Evolutionary conservation across 2,113 vertebrate genomes (phyloP), one percentile per base, ranked within the genome.

Genomic region (Jacana jacana): DNA sequence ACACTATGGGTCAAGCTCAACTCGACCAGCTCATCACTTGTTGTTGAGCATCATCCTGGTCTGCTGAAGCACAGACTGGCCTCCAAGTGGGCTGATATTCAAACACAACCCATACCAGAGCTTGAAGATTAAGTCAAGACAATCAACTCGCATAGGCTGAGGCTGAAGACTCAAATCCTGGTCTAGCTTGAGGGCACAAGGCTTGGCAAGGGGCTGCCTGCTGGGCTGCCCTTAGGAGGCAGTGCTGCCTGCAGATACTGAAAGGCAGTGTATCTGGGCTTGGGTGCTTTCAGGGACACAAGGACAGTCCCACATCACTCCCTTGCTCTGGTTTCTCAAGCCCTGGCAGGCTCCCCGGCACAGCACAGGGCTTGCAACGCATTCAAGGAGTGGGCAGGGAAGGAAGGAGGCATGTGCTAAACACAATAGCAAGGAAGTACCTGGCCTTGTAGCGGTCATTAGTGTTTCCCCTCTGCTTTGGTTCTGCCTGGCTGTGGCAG

Each of bases 401-500:
- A 96, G 95, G 93, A 97, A 96, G 48, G 48, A 84, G 55, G 48
- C 10, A 7, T 64, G 84, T 86, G 89, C 52, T 4, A 3, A 33
- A 23, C 70, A 95, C 40, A 68, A 91, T 8, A 80, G 64, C 71
- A 65, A 94, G 89, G 95, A 97, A 96, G 44, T 91, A 92, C 64
- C 82, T 91, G 64, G 70, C 71, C 70, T 88, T 84, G 70, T 31
- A 44, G 71, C 2, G 15, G 48, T 92, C 48, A 68, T 39, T 35
- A 77, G 24, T 18, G 40, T 51, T 96, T 94, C n/a, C 71, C 80
- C 39, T 69, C 23, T 22, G 13, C 31, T 57, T 57, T 1, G 15
- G 24, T 51, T 94, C 39, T 30, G 25, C 33, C n/a, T 49, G 39
- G 69, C 42, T 24, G 37, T 2, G 17, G 13, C 13, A 95, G 30